A percentile compares a stretch with the other conserved stretches of the same genome.
phyloP scores from a whole-genome alignment of 2,888 invertebrate species.

The Drosophila atripex region DNA sequence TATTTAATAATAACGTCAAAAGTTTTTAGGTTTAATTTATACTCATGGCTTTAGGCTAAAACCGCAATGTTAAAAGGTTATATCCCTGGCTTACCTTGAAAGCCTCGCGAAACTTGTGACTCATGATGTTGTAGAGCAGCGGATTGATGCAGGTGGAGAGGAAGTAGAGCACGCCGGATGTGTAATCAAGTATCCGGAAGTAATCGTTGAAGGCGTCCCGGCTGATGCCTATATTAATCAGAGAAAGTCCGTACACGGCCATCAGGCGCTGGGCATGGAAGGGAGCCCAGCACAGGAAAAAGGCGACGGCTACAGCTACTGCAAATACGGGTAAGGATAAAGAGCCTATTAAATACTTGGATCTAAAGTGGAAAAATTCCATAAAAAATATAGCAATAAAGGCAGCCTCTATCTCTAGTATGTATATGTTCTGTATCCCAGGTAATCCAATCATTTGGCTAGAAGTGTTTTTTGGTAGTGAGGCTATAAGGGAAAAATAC shows the following conservation, averaged over 20 bases:
- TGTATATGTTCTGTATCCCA: not conserved
- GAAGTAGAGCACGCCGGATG: constrained; percentile 88
- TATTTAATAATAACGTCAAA: not conserved
- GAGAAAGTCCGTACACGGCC: constrained; percentile 88
- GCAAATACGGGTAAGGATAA: constrained; percentile 77
- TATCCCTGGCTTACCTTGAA: constrained; percentile 85
- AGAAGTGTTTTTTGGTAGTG: not conserved
- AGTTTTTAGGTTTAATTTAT: not conserved
- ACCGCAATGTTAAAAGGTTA: not conserved
- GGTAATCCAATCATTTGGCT: not conserved
- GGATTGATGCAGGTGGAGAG: constrained; percentile 89
- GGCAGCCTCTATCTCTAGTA: not conserved
- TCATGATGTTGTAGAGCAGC: constrained; percentile 89
- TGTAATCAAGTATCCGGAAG: constrained; percentile 87
- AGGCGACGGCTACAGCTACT: constrained; percentile 94
- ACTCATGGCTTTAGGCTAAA: not conserved
- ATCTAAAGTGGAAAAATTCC: not conserved
- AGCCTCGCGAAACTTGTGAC: constrained; percentile 88
- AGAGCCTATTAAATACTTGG: constrained; percentile 24
- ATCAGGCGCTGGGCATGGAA: constrained; percentile 95
- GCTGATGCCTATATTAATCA: constrained; percentile 76
- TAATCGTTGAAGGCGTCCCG: constrained; percentile 84
- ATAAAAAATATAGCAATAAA: not conserved
- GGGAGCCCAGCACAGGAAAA: constrained; percentile 94
- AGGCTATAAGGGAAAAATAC: not conserved